phyloP scores from a whole-genome alignment of 2,888 invertebrate species.

The Cephus spinipes region DNA sequence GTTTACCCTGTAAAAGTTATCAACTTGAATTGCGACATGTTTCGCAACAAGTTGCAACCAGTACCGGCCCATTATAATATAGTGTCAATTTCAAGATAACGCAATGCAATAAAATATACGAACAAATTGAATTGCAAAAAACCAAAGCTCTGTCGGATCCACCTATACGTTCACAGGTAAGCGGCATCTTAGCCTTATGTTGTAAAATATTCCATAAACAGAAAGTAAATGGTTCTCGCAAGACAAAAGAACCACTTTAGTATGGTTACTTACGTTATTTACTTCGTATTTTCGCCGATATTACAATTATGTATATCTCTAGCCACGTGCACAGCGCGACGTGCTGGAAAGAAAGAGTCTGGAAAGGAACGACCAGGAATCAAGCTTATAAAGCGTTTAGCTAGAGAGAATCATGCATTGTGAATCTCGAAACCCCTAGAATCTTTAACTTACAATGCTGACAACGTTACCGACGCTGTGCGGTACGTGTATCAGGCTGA shows the following conservation, averaged over 20 bases:
- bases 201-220: not conserved
- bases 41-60: not conserved
- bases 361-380: not conserved
- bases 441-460: not conserved
- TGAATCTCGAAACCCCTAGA: not conserved
- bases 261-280: not conserved
- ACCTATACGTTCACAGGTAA: not conserved
- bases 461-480: not conserved
- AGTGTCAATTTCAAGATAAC: not conserved
- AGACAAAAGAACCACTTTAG: not conserved
- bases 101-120: not conserved
- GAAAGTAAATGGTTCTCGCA: not conserved
- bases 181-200: not conserved
- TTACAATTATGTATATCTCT: not conserved
- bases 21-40: not conserved
- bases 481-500: too few species aligned
- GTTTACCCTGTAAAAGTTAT: not conserved
- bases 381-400: not conserved
- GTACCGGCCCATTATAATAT: not conserved
- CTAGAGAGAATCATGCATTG: not conserved
- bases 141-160: not conserved
- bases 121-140: not conserved
- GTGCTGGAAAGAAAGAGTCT: not conserved
- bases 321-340: not conserved
- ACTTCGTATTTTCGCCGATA: not conserved